Base-by-base conservation (phyloP, 2,113 vertebrate genomes). In the Forbesichthys agassizii region DNA sequence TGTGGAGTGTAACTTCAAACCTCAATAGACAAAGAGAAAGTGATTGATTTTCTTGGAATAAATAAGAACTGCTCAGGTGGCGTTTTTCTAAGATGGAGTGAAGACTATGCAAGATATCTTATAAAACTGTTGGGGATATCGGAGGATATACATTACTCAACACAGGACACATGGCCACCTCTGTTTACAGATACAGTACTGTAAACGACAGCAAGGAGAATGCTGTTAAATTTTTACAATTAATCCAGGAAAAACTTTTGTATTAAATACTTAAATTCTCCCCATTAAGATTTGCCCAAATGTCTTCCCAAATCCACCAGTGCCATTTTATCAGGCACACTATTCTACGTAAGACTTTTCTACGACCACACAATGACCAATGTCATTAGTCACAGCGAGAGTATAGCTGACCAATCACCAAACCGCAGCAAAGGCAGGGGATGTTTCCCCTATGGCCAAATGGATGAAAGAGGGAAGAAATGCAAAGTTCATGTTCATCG, bases 401-500 rank as follows among this genome's bases (percentile, higher is more conserved):
- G 47, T 11, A 18, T 48, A 27, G 64, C 52, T 61, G 70, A 11
- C 0, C 16, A 46, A 48, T 20, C 20, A 71, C 33, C n/a, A 20
- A 71, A 49, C 3, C 5, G 16, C 16, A 0, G 51, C 61, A 79
- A 64, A 60, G 48, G 52, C 42, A 65, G 20, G 56, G 7, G 48
- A 63, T 16, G 14, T 27, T 42, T 53, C 74, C 52, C 33, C 36
- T 46, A 20, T 57, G 67, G 56, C 56, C 51, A 27, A 46, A 55
- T 10, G 18, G 59, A 77, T 69, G 69, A 75, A 51, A 79, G 47
- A 42, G 72, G 63, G 64, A 59, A 69, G 60, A 64, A 83, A 76
- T 65, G 27, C 62, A 33, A 75, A 59, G 75, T 52, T 58, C 61
- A 66, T 68, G 80, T 81, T 88, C 89, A 91, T 92, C 88, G 88